A percentile compares a stretch with the other conserved stretches of the same genome.
Evolutionary conservation across 2,797 vertebrate species (phyloP).

Genomic region (Pygocentrus nattereri): DNA sequence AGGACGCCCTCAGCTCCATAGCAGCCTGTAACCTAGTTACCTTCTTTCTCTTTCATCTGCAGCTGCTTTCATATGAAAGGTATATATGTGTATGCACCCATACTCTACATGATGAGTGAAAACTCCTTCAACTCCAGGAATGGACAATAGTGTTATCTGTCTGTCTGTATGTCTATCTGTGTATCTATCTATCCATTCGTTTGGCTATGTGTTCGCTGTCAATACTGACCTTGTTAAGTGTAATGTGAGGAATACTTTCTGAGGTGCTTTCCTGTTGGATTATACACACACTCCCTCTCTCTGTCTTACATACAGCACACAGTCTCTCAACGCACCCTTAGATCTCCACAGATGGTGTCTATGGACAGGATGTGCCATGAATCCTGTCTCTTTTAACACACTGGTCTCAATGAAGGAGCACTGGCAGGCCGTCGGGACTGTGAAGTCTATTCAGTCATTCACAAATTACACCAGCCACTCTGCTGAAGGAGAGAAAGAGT

Average conservation of each 20-base stretch:
- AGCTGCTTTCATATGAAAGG: neutral
- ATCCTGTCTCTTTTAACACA: slow-evolving; percentile 69
- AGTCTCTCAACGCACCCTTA: slow-evolving; percentile 8
- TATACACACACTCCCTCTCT: neutral
- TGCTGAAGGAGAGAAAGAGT: slow-evolving; percentile 44
- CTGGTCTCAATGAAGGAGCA: slow-evolving; percentile 64
- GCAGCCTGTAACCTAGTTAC: neutral
- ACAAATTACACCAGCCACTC: slow-evolving; percentile 42
- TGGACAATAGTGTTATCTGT: no score
- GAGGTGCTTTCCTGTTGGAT: neutral
- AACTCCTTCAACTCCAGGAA: neutral
- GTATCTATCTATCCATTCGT: neutral
- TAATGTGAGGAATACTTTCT: slow-evolving; percentile 16
- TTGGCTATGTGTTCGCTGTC: neutral
- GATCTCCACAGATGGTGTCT: slow-evolving; percentile 54
- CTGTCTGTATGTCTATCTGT: no score
- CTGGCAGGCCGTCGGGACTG: slow-evolving; percentile 64
- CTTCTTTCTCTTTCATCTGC: neutral
- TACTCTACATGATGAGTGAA: neutral
- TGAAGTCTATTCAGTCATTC: slow-evolving; percentile 63
- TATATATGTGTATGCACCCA: neutral
- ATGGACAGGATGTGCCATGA: slow-evolving; percentile 62
- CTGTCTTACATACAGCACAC: neutral
- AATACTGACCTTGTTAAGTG: neutral
- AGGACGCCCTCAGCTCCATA: neutral